Base-by-base conservation (phyloP, 2,888 invertebrate genomes). In the Pollenia amentaria region DNA sequence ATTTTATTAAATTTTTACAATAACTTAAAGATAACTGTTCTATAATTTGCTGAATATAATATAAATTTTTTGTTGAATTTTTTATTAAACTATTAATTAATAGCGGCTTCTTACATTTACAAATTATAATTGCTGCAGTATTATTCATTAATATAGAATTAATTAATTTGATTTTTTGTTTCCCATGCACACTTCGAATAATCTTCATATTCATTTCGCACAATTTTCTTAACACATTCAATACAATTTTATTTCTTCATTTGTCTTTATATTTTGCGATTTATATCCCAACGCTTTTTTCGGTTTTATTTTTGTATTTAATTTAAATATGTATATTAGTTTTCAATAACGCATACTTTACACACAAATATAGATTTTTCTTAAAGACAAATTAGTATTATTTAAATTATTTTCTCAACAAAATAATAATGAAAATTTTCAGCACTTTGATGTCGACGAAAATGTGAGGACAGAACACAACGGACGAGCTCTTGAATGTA, bases 161-260 rank as follows among this genome's bases (percentile, higher is more conserved):
- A 79, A 46, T 84, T 67, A 84, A 84, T 87, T 87, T 87, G 9
- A 87, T 80, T 84, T 87, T 84, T 87, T 87, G 87, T 87, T 87
- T 90, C 88, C 76, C 89, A 89, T 90, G 84, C 79, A 87, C 87
- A 89, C 88, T 80, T 85, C 78, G 79, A 88, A 84, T 80, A 57
- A 89, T 87, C 86, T 84, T 70, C 86, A 89, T 90, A 89, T 84
- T 90, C 89, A 90, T 90, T 88, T 88, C 89, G 89, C 86, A 87
- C 79, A 84, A 72, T 88, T 78, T 88, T 86, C 84, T 57, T 53
- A 64, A 67, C 40, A 62, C 72, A 80, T 84, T 44, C 77, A 80
- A 73, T 53, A 84, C 80, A 65, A 80, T 55, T 29, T 80, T 80
- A 73, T 55, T 65, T 73, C 48, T 65, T 87, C 75, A 79, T 76